Percentiles rank a stretch among this genome's conserved stretches.
Conservation (phyloP, 1,140 invertebrate genomes). For the Dysdera silvatica region DNA sequence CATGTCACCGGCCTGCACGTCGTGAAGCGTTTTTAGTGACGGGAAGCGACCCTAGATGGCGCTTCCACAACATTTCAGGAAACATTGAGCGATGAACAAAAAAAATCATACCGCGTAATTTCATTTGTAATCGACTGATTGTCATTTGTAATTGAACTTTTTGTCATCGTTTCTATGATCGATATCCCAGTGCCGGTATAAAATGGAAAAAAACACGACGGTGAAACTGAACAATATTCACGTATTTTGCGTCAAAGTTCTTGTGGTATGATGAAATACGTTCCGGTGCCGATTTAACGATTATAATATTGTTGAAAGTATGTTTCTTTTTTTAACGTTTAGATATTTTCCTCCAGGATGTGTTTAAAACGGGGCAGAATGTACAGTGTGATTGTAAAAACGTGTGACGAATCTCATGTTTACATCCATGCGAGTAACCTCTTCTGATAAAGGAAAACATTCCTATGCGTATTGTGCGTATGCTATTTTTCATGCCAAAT, state of each 20-base stretch:
- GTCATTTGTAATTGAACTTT: background rate
- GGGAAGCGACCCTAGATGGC: background rate
- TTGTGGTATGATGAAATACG: too few relatives aligned
- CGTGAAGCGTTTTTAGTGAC: slow-evolving; percentile 1
- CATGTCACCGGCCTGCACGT: slow-evolving; percentile 13
- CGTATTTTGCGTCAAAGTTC: too few relatives aligned
- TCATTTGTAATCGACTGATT: background rate
- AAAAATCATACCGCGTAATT: background rate
- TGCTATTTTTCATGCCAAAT: slow-evolving; percentile 10
- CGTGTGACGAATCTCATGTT: background rate
- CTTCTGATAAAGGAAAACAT: background rate
- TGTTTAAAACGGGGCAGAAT: background rate
- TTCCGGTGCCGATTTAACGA: too few relatives aligned
- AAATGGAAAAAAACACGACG: too few relatives aligned
- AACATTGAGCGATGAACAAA: background rate
- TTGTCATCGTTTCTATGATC: background rate
- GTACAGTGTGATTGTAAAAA: background rate
- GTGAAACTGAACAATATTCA: too few relatives aligned
- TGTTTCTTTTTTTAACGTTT: background rate
- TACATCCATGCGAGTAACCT: background rate
- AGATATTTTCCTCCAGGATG: background rate
- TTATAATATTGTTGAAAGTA: background rate
- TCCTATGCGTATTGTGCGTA: background rate
- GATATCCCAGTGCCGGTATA: background rate
- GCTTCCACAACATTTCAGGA: background rate